phyloP scores from a whole-genome alignment of 2,113 vertebrate genomes.

The Oxyruncus cristatus region DNA sequence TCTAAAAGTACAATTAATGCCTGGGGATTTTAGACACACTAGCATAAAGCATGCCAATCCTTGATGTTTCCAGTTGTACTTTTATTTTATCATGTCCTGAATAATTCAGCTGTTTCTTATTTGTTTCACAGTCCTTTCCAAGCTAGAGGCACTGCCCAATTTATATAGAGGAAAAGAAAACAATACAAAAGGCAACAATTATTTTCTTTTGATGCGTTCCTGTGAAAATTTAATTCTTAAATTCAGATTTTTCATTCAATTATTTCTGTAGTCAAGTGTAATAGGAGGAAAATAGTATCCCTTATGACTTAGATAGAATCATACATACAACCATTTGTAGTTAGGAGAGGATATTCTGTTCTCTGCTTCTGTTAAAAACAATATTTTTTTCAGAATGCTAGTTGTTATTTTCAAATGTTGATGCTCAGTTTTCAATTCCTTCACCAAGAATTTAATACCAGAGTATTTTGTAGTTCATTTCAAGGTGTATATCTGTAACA shows the following conservation, averaged over 20 bases:
- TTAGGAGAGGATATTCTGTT: neutral
- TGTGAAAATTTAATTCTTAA: constrained; percentile 31
- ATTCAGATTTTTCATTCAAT: constrained; percentile 11
- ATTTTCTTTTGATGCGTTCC: neutral
- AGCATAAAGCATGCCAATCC: neutral
- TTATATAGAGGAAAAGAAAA: constrained; percentile 2
- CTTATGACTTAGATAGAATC: neutral
- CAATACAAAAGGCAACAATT: neutral
- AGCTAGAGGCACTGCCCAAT: neutral
- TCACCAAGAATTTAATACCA: neutral
- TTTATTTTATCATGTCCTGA: neutral
- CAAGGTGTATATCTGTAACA: neutral
- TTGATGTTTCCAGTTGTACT: neutral
- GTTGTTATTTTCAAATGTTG: neutral
- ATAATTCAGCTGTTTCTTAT: constrained; percentile 5
- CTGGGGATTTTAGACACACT: neutral
- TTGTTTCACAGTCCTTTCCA: neutral
- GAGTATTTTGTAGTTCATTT: neutral
- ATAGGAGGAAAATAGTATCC: neutral
- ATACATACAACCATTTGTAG: neutral
- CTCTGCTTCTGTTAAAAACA: neutral
- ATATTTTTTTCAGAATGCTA: neutral
- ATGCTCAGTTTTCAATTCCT: neutral
- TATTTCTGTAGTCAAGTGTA: neutral
- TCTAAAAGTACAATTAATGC: constrained; percentile 11